Conservation (phyloP, 2,888 invertebrate genomes). For the Agrilus biguttatus region DNA sequence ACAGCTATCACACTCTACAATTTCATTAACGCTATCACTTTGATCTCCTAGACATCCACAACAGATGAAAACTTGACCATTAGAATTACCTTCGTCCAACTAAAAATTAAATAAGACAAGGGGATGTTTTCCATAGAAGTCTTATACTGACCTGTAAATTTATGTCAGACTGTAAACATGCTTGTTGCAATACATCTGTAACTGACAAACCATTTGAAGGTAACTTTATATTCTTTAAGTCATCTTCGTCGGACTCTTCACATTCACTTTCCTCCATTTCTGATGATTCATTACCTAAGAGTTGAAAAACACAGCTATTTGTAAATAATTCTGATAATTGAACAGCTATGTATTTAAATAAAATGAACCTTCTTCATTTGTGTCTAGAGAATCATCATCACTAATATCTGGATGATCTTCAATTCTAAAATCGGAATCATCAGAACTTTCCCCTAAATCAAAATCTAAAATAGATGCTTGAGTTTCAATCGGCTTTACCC, state of each 20-base stretch:
- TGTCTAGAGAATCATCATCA: slow-evolving; percentile 55
- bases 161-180: slow-evolving; percentile 25
- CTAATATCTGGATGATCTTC: slow-evolving; percentile 71
- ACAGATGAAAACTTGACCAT: slow-evolving; percentile 65
- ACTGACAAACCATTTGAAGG: slow-evolving; percentile 28
- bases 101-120: background rate
- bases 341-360: background rate
- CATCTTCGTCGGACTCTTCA: slow-evolving; percentile 27
- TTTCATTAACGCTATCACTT: slow-evolving; percentile 88
- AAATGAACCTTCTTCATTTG: slow-evolving; percentile 43
- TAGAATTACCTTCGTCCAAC: background rate
- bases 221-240: slow-evolving; percentile 24
- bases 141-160: too few relatives aligned
- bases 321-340: background rate
- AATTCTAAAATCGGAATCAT: slow-evolving; percentile 88
- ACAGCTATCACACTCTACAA: slow-evolving; percentile 94
- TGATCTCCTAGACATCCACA: slow-evolving; percentile 86
- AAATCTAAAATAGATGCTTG: slow-evolving; percentile 65
- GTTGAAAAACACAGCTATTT: background rate
- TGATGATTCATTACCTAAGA: background rate
- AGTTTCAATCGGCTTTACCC: slow-evolving; percentile 65
- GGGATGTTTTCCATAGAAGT: too few relatives aligned
- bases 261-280: slow-evolving; percentile 30
- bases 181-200: slow-evolving; percentile 38
- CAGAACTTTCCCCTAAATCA: slow-evolving; percentile 81